Percentiles rank a stretch among this genome's conserved stretches.
Conservation (phyloP, 2,797 vertebrate genomes). For the Pygocentrus nattereri region DNA sequence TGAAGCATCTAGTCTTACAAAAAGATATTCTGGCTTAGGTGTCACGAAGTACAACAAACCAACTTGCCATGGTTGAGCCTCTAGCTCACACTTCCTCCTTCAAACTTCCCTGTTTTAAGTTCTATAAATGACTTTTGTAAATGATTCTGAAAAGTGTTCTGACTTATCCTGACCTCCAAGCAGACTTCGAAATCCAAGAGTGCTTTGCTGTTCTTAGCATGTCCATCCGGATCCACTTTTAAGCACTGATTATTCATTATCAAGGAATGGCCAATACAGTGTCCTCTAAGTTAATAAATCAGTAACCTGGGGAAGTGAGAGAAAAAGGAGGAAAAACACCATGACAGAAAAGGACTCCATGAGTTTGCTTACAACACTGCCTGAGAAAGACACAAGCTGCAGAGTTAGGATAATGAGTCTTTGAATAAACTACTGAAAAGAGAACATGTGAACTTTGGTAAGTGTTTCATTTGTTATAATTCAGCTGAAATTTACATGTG, state of each 20-base stretch:
- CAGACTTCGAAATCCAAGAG: background rate
- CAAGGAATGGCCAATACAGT: slow-evolving; percentile 21
- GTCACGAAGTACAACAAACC: background rate
- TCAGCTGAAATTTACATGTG: background rate
- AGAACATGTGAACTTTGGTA: background rate
- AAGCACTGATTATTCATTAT: slow-evolving; percentile 48
- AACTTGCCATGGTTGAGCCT: background rate
- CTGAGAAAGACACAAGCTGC: background rate
- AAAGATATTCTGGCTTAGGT: background rate
- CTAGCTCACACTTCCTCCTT: slow-evolving; percentile 24
- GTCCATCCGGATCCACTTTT: slow-evolving; percentile 3
- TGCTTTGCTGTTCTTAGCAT: background rate
- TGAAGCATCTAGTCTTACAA: background rate
- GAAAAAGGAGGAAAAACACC: background rate
- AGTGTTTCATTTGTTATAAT: background rate
- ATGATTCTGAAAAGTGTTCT: background rate
- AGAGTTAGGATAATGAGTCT: background rate
- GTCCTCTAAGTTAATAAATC: slow-evolving; percentile 46
- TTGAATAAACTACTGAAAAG: background rate
- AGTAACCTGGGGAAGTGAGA: slow-evolving; percentile 48
- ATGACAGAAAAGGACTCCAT: background rate
- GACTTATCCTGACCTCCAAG: background rate
- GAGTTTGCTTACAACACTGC: background rate
- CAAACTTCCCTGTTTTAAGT: slow-evolving; percentile 17
- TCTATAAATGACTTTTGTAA: background rate